phyloP scores from a whole-genome alignment of 2,113 vertebrate species.

The Fulmarus glacialis region DNA sequence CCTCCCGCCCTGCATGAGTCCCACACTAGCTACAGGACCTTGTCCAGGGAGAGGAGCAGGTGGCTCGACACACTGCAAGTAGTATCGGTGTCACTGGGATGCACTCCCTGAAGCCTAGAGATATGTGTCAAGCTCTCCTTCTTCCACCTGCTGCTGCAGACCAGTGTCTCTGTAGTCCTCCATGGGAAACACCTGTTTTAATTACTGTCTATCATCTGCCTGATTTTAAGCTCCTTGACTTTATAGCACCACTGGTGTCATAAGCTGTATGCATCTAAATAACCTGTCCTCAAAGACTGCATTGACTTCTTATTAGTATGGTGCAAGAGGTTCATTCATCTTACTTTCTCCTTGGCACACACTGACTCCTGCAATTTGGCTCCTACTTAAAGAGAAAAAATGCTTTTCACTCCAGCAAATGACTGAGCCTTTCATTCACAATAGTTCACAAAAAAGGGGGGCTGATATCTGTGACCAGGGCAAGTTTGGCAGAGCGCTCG shows the following conservation, averaged over 20 bases:
- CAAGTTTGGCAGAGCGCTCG: not conserved
- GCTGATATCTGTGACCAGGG: not conserved
- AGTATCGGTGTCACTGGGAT: not conserved
- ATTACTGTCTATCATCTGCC: not conserved
- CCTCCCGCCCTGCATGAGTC: not conserved
- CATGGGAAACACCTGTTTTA: not conserved
- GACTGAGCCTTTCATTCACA: not conserved
- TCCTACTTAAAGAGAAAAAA: not conserved
- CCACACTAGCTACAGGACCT: accelerated
- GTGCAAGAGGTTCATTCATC: not conserved
- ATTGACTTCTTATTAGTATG: not conserved
- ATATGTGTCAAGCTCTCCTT: not conserved
- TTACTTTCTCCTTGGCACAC: not conserved
- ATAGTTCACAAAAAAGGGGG: not conserved
- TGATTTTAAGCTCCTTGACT: not conserved
- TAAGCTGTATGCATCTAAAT: not conserved
- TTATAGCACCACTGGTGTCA: not conserved
- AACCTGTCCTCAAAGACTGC: not conserved
- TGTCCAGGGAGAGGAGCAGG: not conserved
- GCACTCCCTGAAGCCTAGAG: accelerated
- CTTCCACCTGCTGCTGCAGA: not conserved
- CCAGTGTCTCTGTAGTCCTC: not conserved
- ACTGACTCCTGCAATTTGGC: not conserved
- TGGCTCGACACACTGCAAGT: not conserved
- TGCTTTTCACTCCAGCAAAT: not conserved